These are phyloP conservation scores for Leuctra nigra DNA, from an alignment of 2,888 invertebrate species.

Conservation along the genomic window DNA sequence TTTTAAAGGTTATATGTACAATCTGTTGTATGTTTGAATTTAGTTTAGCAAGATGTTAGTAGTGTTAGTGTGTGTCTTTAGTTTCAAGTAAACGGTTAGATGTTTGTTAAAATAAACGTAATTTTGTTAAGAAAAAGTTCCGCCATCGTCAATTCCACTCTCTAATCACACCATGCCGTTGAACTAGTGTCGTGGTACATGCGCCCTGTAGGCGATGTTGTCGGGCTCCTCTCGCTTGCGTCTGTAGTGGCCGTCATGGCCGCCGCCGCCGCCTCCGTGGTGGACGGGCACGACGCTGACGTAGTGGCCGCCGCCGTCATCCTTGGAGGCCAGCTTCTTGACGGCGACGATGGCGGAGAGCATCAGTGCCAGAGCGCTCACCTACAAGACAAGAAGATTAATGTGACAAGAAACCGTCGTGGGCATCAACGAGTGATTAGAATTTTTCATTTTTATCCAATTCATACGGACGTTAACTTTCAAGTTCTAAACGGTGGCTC, in stretches of 20 bases:
- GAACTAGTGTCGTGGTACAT: too few relatives aligned
- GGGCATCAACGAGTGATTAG: too few relatives aligned
- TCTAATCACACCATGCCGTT: too few relatives aligned
- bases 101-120: background rate
- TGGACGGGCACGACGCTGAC: constrained; percentile 31
- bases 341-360: constrained; percentile 67
- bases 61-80: too few relatives aligned
- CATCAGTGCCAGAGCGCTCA: constrained; percentile 66
- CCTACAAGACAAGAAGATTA: constrained; percentile 29
- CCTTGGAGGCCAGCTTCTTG: constrained; percentile 58
- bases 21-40: too few relatives aligned
- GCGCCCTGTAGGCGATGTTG: constrained; percentile 39
- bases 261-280: constrained; percentile 47
- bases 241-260: constrained; percentile 50
- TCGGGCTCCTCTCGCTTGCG: constrained; percentile 40
- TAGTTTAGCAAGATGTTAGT: too few relatives aligned
- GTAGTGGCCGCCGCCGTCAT: constrained; percentile 49
- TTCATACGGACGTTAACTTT: too few relatives aligned
- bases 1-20: too few relatives aligned
- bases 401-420: too few relatives aligned
- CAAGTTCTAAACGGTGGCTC: too few relatives aligned
- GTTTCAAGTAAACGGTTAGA: background rate
- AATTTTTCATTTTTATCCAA: too few relatives aligned
- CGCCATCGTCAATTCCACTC: background rate
- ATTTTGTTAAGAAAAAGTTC: background rate